A percentile compares a stretch with the other conserved stretches of the same genome.
Evolutionary conservation across 2,888 invertebrate species (phyloP).

Genomic region (Euzophera pinguis): DNA sequence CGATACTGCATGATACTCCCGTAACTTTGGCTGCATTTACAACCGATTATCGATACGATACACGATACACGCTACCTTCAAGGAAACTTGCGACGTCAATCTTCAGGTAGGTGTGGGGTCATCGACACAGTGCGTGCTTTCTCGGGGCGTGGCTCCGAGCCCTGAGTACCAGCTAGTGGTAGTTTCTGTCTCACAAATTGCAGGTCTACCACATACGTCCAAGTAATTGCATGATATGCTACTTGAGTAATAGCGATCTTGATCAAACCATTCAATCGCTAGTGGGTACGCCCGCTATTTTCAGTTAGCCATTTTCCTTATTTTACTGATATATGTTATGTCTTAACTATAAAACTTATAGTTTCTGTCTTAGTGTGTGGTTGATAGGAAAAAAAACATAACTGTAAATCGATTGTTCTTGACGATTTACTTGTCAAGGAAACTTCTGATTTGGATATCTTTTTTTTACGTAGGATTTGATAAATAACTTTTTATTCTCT

Average conservation of each 20-base stretch:
- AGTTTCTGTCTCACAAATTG: conserved; percentile 8
- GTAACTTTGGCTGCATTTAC: conserved; percentile 22
- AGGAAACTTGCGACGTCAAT: neutral
- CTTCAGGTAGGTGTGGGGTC: conserved; percentile 3
- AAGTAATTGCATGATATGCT: conserved; percentile 4
- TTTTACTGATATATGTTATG: neutral
- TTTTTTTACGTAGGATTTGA: too few relatives aligned
- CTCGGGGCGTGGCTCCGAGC: conserved; percentile 8
- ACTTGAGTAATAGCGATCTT: neutral
- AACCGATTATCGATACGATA: conserved; percentile 30
- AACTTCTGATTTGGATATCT: too few relatives aligned
- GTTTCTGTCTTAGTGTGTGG: too few relatives aligned
- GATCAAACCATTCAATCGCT: neutral
- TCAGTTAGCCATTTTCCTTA: neutral
- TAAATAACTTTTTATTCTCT: too few relatives aligned
- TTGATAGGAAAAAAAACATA: too few relatives aligned
- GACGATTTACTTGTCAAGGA: too few relatives aligned
- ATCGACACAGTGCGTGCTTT: conserved; percentile 10
- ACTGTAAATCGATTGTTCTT: too few relatives aligned
- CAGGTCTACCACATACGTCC: conserved; percentile 1
- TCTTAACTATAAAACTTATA: too few relatives aligned
- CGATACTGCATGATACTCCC: too few relatives aligned
- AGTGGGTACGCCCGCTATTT: neutral
- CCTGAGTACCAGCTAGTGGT: neutral
- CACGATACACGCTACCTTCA: neutral